Evolutionary conservation across 1,140 invertebrate species (phyloP).

Genomic region (Papilio polyxenes): DNA sequence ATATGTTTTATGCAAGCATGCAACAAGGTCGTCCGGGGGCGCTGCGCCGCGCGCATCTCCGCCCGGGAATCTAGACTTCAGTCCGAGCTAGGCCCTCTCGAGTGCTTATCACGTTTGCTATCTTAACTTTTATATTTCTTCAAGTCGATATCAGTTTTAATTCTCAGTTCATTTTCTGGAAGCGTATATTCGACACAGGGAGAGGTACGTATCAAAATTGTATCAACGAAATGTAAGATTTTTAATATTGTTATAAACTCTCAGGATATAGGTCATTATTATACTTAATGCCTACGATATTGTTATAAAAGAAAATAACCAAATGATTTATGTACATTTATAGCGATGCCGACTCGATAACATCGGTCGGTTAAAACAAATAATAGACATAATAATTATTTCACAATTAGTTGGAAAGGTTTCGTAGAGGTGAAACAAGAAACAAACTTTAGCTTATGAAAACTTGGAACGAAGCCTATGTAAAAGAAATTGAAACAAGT

Average conservation of each 20-base stretch:
- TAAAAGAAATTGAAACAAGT: no score
- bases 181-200: background rate
- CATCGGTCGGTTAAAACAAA: no score
- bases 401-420: no score
- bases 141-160: background rate
- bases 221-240: background rate
- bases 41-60: constrained; percentile 1
- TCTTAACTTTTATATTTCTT: background rate
- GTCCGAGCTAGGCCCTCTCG: background rate
- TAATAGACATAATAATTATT: no score
- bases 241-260: background rate
- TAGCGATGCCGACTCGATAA: no score
- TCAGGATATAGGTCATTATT: no score
- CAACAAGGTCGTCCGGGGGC: background rate
- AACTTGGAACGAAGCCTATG: no score
- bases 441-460: no score
- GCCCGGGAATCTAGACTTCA: constrained; percentile 36
- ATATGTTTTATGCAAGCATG: constrained; percentile 17
- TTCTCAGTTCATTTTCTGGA: background rate
- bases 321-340: background rate
- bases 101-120: background rate
- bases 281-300: no score
- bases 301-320: no score
- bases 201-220: background rate
- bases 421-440: no score